Percentiles rank a stretch among this genome's conserved stretches.
Evolutionary conservation across 2,797 vertebrate genomes (phyloP).

Genomic region (Siniperca undulata): DNA sequence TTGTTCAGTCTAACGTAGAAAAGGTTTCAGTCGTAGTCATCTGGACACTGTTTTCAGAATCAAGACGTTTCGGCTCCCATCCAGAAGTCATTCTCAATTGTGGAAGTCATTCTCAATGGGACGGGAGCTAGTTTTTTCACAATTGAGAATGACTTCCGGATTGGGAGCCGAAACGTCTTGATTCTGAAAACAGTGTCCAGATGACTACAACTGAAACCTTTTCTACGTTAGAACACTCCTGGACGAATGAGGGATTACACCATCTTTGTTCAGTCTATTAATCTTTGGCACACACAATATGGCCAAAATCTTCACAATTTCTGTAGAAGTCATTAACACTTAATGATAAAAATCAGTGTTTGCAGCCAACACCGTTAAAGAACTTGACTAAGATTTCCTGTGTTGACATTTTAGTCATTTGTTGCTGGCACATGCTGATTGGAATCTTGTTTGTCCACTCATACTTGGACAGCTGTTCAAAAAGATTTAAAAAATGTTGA

Average conservation of each 20-base stretch:
- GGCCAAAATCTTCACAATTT: not conserved
- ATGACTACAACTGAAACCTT: no score
- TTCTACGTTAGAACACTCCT: no score
- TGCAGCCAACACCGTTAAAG: not conserved
- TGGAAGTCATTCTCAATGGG: no score
- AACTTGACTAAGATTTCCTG: not conserved
- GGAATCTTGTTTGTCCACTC: not conserved
- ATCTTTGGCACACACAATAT: not conserved
- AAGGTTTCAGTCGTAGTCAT: no score
- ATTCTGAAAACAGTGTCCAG: no score
- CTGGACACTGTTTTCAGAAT: no score
- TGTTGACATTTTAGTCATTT: not conserved
- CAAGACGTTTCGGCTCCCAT: no score
- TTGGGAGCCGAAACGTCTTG: no score
- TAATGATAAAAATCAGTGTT: slow-evolving; percentile 1
- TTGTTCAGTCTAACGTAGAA: not conserved
- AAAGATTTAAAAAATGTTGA: slow-evolving; percentile 13
- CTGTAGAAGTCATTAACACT: not conserved
- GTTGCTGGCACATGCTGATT: not conserved
- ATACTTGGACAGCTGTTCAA: slow-evolving; percentile 9
- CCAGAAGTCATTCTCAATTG: no score
- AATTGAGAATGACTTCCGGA: no score
- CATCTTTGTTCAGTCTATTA: not conserved
- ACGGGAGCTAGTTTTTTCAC: no score
- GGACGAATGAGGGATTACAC: no score